These are phyloP conservation scores for Conger conger DNA, from an alignment of 2,113 vertebrate genomes.

Conservation along the genomic window DNA sequence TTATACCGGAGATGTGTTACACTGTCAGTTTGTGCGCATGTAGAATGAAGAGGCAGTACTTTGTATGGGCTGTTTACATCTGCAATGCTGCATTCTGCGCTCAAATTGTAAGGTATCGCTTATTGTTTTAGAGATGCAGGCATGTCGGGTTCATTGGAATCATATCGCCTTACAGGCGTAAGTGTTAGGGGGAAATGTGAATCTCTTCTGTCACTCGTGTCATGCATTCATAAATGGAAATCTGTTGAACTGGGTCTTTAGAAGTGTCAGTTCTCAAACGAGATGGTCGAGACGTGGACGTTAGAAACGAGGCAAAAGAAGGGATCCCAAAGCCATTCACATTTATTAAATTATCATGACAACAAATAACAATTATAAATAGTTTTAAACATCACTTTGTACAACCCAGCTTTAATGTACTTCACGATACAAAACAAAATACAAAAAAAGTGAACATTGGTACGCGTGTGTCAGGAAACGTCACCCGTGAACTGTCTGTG, in stretches of 20 bases:
- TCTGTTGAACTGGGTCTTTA: background rate
- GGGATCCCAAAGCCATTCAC: conserved; percentile 44
- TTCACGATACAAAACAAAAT: conserved; percentile 55
- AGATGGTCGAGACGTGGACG: background rate
- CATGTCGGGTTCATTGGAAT: background rate
- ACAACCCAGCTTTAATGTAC: conserved; percentile 40
- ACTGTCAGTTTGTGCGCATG: conserved; percentile 23
- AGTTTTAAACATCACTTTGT: conserved; percentile 43
- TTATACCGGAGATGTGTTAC: conserved; percentile 44
- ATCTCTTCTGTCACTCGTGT: background rate
- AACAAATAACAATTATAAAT: conserved; percentile 43
- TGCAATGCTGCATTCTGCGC: conserved; percentile 12
- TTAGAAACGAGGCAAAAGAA: background rate
- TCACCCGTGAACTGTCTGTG: background rate
- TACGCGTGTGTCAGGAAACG: conserved; percentile 20
- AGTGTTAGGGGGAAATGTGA: background rate
- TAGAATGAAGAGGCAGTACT: background rate
- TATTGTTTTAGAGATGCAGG: conserved; percentile 7
- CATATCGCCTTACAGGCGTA: background rate
- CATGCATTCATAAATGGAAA: background rate
- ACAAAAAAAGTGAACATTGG: conserved; percentile 50
- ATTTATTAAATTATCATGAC: conserved; percentile 48
- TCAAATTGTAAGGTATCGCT: background rate
- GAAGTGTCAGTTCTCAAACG: background rate
- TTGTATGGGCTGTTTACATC: conserved; percentile 19